These are phyloP conservation scores for Caracal caracal DNA, from an alignment of 2,113 vertebrate genomes.

Conservation along the genomic window DNA sequence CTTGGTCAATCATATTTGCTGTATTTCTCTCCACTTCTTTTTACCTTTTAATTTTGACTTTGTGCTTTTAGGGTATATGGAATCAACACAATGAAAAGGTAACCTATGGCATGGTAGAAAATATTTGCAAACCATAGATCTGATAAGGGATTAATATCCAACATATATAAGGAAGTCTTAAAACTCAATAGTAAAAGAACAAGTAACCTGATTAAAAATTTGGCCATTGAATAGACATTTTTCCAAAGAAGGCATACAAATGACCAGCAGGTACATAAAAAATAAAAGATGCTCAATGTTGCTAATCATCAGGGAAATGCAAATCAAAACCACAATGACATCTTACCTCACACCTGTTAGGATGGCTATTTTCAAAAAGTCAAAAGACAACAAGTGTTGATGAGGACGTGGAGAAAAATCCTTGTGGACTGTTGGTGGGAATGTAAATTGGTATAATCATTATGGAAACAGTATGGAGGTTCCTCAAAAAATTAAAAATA, in stretches of 20 bases:
- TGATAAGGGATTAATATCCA: not conserved
- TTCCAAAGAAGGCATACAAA: not conserved
- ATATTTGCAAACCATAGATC: slow-evolving; percentile 2
- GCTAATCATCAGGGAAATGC: not conserved
- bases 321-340: not conserved
- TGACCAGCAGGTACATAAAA: not conserved
- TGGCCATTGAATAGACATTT: not conserved
- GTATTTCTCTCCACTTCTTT: not conserved
- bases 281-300: not conserved
- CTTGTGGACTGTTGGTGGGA: not conserved
- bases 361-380: not conserved
- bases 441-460: not conserved
- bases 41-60: slow-evolving; percentile 41
- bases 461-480: not conserved
- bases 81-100: slow-evolving; percentile 27
- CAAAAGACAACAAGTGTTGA: not conserved
- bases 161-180: not conserved
- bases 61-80: not conserved
- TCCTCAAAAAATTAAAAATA: slow-evolving; percentile 5
- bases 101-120: not conserved
- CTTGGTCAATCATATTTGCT: not conserved
- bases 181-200: not conserved
- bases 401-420: not conserved
- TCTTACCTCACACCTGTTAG: not conserved
- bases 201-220: not conserved